These are phyloP conservation scores for Pemphigus obesinymphae DNA, from an alignment of 1,140 invertebrate species.

Conservation along the genomic window DNA sequence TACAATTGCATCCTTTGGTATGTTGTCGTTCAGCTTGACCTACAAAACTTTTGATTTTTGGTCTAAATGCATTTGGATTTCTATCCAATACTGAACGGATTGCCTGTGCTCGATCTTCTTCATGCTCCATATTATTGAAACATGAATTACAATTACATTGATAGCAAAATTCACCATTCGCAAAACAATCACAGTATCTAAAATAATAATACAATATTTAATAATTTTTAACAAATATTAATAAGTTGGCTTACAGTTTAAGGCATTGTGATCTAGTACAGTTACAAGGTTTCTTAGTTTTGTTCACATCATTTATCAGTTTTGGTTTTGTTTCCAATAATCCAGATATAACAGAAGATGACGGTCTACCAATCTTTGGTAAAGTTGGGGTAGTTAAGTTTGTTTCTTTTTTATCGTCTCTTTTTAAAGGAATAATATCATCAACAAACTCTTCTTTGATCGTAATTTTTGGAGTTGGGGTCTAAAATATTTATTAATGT, in stretches of 20 bases:
- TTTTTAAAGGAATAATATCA: neutral
- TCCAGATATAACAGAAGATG: neutral
- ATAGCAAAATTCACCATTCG: constrained; percentile 98
- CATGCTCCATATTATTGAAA: constrained; percentile 93
- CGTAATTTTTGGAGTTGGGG: neutral
- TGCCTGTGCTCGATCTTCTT: constrained; percentile 89
- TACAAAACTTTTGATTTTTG: constrained; percentile 84
- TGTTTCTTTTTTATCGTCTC: constrained; percentile 21
- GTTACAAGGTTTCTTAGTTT: constrained; percentile 90
- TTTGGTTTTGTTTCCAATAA: neutral
- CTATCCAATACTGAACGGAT: constrained; percentile 88
- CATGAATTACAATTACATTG: constrained; percentile 98
- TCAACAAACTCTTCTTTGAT: constrained; percentile 24
- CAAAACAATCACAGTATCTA: constrained; percentile 98
- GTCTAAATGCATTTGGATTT: constrained; percentile 92
- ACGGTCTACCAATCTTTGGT: constrained; percentile 33
- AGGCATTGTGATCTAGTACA: constrained; percentile 99
- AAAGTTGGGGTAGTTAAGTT: constrained; percentile 2
- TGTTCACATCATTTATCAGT: constrained; percentile 16
- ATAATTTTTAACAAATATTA: neutral
- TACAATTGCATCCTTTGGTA: constrained; percentile 99
- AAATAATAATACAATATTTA: constrained; percentile 39
- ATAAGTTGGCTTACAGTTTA: constrained; percentile 70
- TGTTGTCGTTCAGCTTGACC: constrained; percentile 73
- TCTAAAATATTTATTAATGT: neutral